Evolutionary conservation across 2,113 vertebrate species (phyloP), one percentile per base, ranked within the genome.

Genomic region (Columba livia): DNA sequence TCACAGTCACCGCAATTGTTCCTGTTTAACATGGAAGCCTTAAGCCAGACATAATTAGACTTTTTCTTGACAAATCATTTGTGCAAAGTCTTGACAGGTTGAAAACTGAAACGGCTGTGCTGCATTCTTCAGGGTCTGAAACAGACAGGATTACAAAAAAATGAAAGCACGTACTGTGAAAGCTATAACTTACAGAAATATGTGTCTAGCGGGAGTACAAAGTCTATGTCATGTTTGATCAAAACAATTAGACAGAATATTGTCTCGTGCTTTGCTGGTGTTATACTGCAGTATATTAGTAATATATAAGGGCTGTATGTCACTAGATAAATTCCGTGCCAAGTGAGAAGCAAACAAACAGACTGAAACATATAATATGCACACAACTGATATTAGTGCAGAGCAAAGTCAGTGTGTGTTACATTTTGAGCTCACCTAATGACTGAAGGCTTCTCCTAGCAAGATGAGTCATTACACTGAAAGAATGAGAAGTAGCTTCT

Each of bases 41-140:
- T 89, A 81, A 91, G 81, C 91, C 93, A 94, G 94, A 93, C 91
- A 92, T 90, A 91, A 91, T 94, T 93, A 96, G 89, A 85, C 89
- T 95, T 94, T 95, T 95, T 84, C 95, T 94, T 94, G 93, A 97
- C 96, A 97, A 96, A 97, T 92, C 74, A 89, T 93, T 95, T 94
- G 91, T 97, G 67, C 95, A 89, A 79, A 90, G 81, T 53, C 93
- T 96, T 96, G 97, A 96, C 80, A 95, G 89, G 83, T 67, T 95
- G 90, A 95, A 96, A 96, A 94, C 87, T 94, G 85, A 96, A 97
- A 95, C 26, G n/a, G 75, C 86, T 88, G 80, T 83, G 85, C 36
- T 80, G 91, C 85, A 89, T 94, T 94, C 95, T 95, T 96, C 71
- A 96, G 84, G 93, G 67, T 91, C 70, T 95, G 95, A 96, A 94